Conservation (phyloP, 2,888 invertebrate species). For the Odontothrips loti region DNA sequence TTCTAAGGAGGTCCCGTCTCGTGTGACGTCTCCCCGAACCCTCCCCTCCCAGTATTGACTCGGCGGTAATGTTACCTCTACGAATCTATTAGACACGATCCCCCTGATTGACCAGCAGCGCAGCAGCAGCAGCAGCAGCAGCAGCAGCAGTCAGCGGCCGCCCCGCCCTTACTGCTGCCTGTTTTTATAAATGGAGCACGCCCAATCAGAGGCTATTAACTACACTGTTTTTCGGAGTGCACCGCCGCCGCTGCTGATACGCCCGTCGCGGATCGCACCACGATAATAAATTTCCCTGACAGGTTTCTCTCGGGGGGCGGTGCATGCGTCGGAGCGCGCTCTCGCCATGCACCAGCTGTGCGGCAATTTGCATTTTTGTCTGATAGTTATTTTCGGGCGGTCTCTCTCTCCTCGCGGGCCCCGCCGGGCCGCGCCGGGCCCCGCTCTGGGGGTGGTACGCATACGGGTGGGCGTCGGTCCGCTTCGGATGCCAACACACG, state of each 20-base stretch:
- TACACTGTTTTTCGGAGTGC: not conserved
- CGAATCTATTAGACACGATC: not conserved
- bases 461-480: too few species aligned
- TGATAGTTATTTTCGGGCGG: not conserved
- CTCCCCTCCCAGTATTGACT: not conserved
- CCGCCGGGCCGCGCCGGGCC: too few species aligned
- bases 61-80: not conserved
- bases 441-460: too few species aligned
- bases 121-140: too few species aligned
- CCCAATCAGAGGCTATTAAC: slow-evolving; percentile 9
- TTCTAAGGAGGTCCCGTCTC: too few species aligned
- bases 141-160: not conserved
- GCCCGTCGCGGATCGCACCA: not conserved
- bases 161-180: not conserved
- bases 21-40: too few species aligned
- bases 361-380: not conserved
- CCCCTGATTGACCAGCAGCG: not conserved
- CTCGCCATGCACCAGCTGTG: not conserved
- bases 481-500: too few species aligned
- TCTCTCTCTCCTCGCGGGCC: not conserved
- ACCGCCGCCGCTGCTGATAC: not conserved
- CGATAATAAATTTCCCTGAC: slow-evolving; percentile 23
- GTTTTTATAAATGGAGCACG: not conserved
- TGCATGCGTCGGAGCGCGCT: not conserved
- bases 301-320: not conserved